These are phyloP conservation scores for Agrotis clavis DNA, from an alignment of 2,888 invertebrate genomes.

Conservation along the genomic window DNA sequence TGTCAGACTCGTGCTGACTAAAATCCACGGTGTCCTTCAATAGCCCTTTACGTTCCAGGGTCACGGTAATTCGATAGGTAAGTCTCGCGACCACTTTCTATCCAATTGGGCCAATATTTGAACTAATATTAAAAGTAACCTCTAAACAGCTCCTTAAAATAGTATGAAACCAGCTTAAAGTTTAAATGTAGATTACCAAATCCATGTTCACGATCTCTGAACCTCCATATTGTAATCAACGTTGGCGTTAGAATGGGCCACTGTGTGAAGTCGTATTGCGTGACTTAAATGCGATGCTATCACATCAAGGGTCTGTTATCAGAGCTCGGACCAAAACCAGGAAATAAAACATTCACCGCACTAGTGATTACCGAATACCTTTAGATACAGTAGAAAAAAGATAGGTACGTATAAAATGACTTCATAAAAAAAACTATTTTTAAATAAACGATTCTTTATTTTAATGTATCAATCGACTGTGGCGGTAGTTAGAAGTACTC, in stretches of 20 bases:
- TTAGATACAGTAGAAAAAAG: constrained; percentile 15
- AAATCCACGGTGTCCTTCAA: no score
- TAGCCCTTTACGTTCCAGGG: no score
- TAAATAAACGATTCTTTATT: constrained; percentile 21
- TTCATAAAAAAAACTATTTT: constrained; percentile 13
- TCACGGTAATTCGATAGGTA: no score
- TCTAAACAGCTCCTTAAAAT: no score
- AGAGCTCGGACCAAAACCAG: constrained; percentile 74
- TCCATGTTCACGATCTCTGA: not conserved
- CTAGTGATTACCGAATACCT: constrained; percentile 69
- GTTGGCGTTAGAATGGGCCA: constrained; percentile 32
- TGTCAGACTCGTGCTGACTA: no score
- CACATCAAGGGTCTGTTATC: constrained; percentile 79
- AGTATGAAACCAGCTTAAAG: not conserved
- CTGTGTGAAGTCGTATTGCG: constrained; percentile 72
- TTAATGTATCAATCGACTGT: constrained; percentile 47
- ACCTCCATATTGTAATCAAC: constrained; percentile 12
- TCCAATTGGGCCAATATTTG: no score
- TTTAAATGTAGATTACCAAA: constrained; percentile 10
- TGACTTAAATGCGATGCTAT: constrained; percentile 81
- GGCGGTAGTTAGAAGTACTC: constrained; percentile 5
- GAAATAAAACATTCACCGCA: constrained; percentile 81
- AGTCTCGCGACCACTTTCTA: no score
- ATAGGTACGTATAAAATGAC: constrained; percentile 36
- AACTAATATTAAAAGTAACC: no score